Conservation (phyloP, 1,140 invertebrate genomes). For the Acromyrmex echinatior region DNA sequence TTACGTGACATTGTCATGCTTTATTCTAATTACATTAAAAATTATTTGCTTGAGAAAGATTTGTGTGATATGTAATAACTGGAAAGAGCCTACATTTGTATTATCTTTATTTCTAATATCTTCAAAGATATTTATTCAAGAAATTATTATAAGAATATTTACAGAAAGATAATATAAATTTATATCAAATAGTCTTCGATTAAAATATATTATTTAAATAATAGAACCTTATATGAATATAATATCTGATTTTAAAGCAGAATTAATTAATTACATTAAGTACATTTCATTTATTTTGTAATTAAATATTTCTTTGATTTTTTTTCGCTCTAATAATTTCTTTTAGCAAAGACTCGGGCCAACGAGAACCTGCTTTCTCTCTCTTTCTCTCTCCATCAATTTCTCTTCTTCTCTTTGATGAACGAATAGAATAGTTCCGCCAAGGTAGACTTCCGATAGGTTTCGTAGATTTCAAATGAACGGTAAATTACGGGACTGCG, state of each 20-base stretch:
- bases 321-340: background rate
- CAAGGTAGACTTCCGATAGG: conserved; percentile 30
- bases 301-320: background rate
- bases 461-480: conserved; percentile 53
- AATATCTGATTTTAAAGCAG: background rate
- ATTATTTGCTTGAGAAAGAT: background rate
- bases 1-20: background rate
- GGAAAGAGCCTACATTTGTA: background rate
- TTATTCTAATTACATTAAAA: background rate
- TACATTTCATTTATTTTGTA: background rate
- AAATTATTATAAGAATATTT: background rate
- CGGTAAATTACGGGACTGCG: conserved; percentile 66
- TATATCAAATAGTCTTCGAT: background rate
- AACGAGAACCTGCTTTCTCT: too few relatives aligned
- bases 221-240: background rate
- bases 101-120: background rate
- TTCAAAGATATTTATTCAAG: background rate
- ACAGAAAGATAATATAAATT: background rate
- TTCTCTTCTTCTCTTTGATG: background rate
- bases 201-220: background rate
- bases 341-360: background rate
- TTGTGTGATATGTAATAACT: background rate
- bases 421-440: conserved; percentile 48
- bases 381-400: background rate
- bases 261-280: background rate